Evolutionary conservation across 2,797 vertebrate genomes (phyloP), one percentile per base, ranked within the genome.

Genomic region (Gadopsis bispinosus): DNA sequence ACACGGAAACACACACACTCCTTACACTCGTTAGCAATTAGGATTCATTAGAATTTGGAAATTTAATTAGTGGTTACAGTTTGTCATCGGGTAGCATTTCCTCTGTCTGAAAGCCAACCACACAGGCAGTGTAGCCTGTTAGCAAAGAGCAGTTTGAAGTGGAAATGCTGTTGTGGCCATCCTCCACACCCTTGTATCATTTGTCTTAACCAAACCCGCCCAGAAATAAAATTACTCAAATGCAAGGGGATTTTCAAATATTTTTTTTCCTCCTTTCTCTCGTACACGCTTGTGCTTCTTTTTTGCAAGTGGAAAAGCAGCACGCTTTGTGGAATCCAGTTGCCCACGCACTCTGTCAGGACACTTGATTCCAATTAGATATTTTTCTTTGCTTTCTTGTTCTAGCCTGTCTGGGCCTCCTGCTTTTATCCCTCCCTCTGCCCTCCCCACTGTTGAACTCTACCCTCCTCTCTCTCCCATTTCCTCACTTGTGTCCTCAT

Each of bases 291-390:
- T 66, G 65, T 76, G 72, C 68, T 68, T 81, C 61, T 77, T 80
- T 89, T 84, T 90, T 76, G 84, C 83, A 72, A 92, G 87, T 91
- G 91, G 92, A 94, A 95, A 94, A 94, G 90, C 90, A 94, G 94
- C 87, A 89, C 84, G 65, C 89, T 90, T 88, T 91, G 89, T 47
- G 84, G 93, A 95, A 95, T 95, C 83, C 86, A 75, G 89, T 92
- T 91, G 84, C 93, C 94, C 92, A 94, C 93, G 83, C 92, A 91
- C 88, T 80, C 83, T 90, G 90, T 92, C 92, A 93, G 91, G 93
- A 95, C 92, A 94, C 93, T 96, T 95, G 94, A 95, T 95, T 95
- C 93, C 92, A 95, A 94, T 95, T 94, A 95, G 93, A 94, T 93
- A 91, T 95, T 95, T 92, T 93, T 94, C 91, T 95, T 94, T 94